Evolutionary conservation across 1,140 invertebrate genomes (phyloP).

Genomic region (Trichogramma pretiosum): DNA sequence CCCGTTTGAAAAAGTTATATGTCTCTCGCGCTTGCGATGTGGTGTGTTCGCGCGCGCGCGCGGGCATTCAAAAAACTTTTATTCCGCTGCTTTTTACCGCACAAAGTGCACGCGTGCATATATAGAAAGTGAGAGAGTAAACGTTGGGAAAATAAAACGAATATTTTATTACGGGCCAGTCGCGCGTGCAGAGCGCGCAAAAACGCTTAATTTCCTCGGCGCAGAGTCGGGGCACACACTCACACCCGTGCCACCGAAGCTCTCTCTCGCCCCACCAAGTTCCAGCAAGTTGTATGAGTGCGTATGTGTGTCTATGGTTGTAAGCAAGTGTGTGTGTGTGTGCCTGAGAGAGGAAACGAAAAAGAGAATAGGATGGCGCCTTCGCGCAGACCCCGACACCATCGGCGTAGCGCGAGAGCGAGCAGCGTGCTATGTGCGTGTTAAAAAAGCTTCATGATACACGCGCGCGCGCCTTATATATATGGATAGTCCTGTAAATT

Average conservation of each 20-base stretch:
- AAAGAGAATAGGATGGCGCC: slow-evolving; percentile 10
- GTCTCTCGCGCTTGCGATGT: neutral
- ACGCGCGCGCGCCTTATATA: neutral
- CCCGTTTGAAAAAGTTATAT: slow-evolving; percentile 17
- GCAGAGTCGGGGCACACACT: neutral
- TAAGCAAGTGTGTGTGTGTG: neutral
- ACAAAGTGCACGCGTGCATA: too few species aligned
- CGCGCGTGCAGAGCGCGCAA: neutral
- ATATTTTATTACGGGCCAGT: slow-evolving; percentile 14
- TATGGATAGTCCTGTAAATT: slow-evolving; percentile 30
- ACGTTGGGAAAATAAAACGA: too few species aligned
- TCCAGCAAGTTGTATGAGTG: too few species aligned
- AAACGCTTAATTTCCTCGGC: slow-evolving; percentile 16
- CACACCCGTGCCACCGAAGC: neutral
- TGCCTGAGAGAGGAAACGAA: neutral
- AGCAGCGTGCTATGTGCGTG: too few species aligned
- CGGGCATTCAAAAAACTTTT: neutral
- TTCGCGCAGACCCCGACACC: too few species aligned
- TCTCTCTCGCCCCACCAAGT: neutral
- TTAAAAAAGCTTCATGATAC: neutral
- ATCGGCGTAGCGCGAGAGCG: too few species aligned
- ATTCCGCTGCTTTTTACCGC: too few species aligned
- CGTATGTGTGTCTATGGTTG: too few species aligned
- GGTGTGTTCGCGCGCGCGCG: neutral
- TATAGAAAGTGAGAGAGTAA: too few species aligned